These are phyloP conservation scores for Acromyrmex echinatior DNA, from an alignment of 1,140 invertebrate species.

Conservation along the genomic window DNA sequence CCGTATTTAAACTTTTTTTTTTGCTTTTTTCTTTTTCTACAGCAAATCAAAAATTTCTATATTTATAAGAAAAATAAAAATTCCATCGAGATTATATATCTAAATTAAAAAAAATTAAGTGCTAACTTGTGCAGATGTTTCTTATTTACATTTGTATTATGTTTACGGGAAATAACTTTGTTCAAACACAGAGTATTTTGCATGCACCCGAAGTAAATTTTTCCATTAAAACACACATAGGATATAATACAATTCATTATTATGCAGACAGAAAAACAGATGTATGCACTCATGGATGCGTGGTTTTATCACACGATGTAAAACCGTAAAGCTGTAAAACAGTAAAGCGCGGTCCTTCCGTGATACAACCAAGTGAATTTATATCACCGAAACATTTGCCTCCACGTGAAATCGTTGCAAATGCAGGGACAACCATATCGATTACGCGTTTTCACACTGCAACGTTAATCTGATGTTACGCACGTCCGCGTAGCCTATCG, in stretches of 20 bases:
- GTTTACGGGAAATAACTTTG: neutral
- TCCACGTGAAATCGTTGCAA: constrained; percentile 52
- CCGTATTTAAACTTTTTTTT: neutral
- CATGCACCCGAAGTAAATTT: neutral
- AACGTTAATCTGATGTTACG: constrained; percentile 65
- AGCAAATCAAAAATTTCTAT: neutral
- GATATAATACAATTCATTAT: constrained; percentile 23
- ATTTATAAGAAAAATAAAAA: neutral
- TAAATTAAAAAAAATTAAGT: neutral
- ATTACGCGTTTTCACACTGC: constrained; percentile 63
- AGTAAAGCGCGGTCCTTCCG: too few relatives aligned
- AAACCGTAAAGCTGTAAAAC: neutral
- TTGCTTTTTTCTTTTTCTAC: neutral
- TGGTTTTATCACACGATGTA: constrained; percentile 15
- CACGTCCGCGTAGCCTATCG: constrained; percentile 62
- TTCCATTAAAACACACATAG: neutral
- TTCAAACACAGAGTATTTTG: neutral
- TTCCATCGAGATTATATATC: neutral
- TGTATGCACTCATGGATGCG: neutral
- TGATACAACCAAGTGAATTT: constrained; percentile 45
- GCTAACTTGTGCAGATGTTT: neutral
- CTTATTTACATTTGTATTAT: constrained; percentile 19
- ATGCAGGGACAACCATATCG: constrained; percentile 56
- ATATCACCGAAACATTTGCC: constrained; percentile 46
- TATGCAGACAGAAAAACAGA: constrained; percentile 15